Evolutionary conservation across 2,113 vertebrate species (phyloP).

Genomic region (Syngnathoides biaculeatus): DNA sequence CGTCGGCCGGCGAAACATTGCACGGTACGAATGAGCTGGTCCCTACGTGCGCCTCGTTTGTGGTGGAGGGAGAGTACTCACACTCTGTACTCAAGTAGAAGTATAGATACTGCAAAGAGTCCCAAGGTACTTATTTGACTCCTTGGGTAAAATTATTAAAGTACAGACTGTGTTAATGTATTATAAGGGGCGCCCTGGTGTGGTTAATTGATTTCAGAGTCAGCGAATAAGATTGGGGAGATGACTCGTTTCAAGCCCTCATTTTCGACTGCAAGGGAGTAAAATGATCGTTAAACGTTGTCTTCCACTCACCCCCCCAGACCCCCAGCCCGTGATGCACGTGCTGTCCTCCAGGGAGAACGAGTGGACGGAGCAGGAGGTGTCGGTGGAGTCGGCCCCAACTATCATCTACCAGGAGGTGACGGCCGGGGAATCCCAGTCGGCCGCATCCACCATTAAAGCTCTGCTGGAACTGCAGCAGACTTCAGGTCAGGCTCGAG

Average conservation of each 20-base stretch:
- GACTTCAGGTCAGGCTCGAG: slow-evolving; percentile 78
- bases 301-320: slow-evolving; percentile 39
- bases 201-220: too few relatives aligned
- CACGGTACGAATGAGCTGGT: slow-evolving; percentile 52
- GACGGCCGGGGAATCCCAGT: slow-evolving; percentile 86
- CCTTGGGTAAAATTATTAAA: too few relatives aligned
- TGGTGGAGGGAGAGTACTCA: not conserved
- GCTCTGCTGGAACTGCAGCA: slow-evolving; percentile 95
- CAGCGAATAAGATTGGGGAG: too few relatives aligned
- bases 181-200: too few relatives aligned
- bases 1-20: slow-evolving; percentile 76
- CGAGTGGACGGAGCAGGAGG: slow-evolving; percentile 94
- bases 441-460: slow-evolving; percentile 95
- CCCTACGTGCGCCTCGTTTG: not conserved
- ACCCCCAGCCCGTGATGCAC: slow-evolving; percentile 88
- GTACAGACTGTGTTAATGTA: too few relatives aligned
- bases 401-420: slow-evolving; percentile 96
- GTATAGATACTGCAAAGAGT: too few relatives aligned
- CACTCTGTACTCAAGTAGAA: not conserved
- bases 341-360: slow-evolving; percentile 90
- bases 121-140: too few relatives aligned
- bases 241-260: too few relatives aligned
- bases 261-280: too few relatives aligned
- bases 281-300: not conserved
- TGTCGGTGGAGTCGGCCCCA: slow-evolving; percentile 88